A percentile compares a stretch with the other conserved stretches of the same genome.
Evolutionary conservation across 2,888 invertebrate genomes (phyloP).

Genomic region (Empis stercorea): DNA sequence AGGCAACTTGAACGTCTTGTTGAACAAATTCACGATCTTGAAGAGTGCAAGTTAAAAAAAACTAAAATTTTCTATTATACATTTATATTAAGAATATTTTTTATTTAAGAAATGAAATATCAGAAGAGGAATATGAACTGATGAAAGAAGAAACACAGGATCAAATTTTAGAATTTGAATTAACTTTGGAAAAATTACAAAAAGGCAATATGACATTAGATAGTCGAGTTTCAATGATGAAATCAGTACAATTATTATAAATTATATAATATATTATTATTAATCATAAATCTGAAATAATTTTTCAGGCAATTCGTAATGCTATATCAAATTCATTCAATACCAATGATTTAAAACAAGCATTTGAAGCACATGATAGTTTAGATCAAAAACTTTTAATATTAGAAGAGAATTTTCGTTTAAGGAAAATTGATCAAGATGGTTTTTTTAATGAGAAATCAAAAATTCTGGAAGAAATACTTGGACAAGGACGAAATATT

Average conservation of each 20-base stretch:
- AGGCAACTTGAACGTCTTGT: constrained; percentile 54
- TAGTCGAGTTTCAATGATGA: constrained; percentile 50
- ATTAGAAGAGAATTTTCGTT: constrained; percentile 47
- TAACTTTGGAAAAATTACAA: constrained; percentile 47
- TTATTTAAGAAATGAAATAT: constrained; percentile 45
- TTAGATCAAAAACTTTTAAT: constrained; percentile 44
- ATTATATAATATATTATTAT: neutral
- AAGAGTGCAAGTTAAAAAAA: constrained; percentile 48
- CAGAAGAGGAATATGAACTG: constrained; percentile 51
- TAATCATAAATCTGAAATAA: neutral
- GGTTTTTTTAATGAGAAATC: constrained; percentile 41
- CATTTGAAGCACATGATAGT: constrained; percentile 58
- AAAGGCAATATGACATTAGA: constrained; percentile 56
- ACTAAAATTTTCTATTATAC: too few species aligned
- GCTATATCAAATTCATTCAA: constrained; percentile 61
- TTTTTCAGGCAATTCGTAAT: constrained; percentile 51
- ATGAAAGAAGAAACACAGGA: constrained; percentile 55
- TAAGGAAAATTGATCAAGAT: constrained; percentile 43
- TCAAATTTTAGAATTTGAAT: constrained; percentile 54
- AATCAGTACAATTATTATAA: constrained; percentile 38
- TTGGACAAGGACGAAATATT: neutral
- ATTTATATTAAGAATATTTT: neutral
- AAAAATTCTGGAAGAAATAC: constrained; percentile 4
- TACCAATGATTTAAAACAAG: constrained; percentile 58
- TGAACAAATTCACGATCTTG: constrained; percentile 55